phyloP scores from a whole-genome alignment of 1,140 invertebrate genomes.

The Thaumetopoea pityocampa region DNA sequence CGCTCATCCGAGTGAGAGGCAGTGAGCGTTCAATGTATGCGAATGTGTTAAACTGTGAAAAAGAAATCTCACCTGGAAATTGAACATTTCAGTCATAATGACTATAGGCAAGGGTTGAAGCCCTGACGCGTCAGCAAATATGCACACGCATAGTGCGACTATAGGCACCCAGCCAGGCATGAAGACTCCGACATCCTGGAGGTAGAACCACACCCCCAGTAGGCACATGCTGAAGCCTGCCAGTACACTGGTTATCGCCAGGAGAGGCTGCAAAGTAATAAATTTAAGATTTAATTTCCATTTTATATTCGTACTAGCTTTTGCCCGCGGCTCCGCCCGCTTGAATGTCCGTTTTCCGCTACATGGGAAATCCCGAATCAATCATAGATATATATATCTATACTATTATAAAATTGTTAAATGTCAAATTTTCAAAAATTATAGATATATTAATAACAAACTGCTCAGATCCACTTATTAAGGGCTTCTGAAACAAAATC shows the following conservation, averaged over 20 bases:
- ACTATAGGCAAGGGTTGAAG: constrained; percentile 61
- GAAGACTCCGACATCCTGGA: constrained; percentile 35
- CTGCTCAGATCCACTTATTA: too few relatives aligned
- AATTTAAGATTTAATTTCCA: constrained; percentile 2
- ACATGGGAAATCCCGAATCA: too few relatives aligned
- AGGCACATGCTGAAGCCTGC: constrained; percentile 62
- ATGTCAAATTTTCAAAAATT: too few relatives aligned
- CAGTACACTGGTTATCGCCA: constrained; percentile 52
- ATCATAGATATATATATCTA: too few relatives aligned
- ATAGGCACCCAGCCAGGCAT: constrained; percentile 63
- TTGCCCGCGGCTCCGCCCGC: too few relatives aligned
- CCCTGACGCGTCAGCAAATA: constrained; percentile 58
- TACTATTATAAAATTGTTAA: too few relatives aligned
- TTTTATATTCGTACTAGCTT: too few relatives aligned
- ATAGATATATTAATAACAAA: too few relatives aligned
- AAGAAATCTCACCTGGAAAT: constrained; percentile 47
- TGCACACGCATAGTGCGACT: constrained; percentile 46
- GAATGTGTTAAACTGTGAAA: neutral
- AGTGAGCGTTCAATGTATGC: too few relatives aligned
- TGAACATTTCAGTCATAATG: constrained; percentile 70
- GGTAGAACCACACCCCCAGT: constrained; percentile 61
- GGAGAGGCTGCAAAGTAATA: constrained; percentile 43
- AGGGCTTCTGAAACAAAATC: too few relatives aligned
- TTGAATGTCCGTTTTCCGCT: too few relatives aligned
- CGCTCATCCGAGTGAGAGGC: too few relatives aligned